phyloP scores from a whole-genome alignment of 2,113 vertebrate species.

The Litocranius walleri region DNA sequence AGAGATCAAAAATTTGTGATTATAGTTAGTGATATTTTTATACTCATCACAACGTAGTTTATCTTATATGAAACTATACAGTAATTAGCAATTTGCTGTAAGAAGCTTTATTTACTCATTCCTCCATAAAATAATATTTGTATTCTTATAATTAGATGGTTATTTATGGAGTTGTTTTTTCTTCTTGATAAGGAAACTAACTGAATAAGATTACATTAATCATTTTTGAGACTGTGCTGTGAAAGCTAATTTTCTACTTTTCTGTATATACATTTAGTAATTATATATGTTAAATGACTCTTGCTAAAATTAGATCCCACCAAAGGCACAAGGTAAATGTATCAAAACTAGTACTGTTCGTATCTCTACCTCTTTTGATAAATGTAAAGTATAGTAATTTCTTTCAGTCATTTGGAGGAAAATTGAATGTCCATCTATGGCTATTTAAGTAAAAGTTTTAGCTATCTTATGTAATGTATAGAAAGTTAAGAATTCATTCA shows the following conservation, averaged over 20 bases:
- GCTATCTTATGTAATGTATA: background rate
- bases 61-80: background rate
- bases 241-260: conserved; percentile 37
- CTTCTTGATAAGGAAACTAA: background rate
- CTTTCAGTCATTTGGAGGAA: background rate
- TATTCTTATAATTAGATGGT: conserved; percentile 11
- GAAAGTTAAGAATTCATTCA: background rate
- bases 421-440: background rate
- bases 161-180: background rate
- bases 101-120: conserved; percentile 30
- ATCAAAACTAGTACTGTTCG: conserved; percentile 16
- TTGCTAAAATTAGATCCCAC: conserved; percentile 35
- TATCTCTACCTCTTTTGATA: background rate
- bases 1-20: background rate
- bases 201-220: conserved; percentile 9
- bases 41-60: background rate
- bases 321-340: background rate
- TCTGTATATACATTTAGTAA: conserved; percentile 3
- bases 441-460: conserved; percentile 9
- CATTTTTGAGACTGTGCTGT: conserved; percentile 7
- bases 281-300: background rate
- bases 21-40: conserved; percentile 15
- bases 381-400: conserved; percentile 9
- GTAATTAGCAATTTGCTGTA: conserved; percentile 26
- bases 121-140: background rate